Percentiles rank a stretch among this genome's conserved stretches.
phyloP scores from a whole-genome alignment of 2,797 vertebrate species.

The Lithobates sylvaticus region DNA sequence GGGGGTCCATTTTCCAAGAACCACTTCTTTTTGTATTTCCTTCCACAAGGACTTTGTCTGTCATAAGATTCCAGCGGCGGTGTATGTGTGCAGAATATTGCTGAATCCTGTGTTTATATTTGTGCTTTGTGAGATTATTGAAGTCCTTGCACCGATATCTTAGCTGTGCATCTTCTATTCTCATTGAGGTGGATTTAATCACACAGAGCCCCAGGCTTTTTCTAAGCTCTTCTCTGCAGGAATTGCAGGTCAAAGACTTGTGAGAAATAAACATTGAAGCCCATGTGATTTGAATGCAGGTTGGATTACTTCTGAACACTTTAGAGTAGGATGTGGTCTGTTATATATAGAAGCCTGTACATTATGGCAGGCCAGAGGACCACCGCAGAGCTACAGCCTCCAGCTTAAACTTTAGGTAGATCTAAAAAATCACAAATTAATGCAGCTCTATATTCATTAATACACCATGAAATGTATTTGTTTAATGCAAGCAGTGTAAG shows the following conservation, averaged over 20 bases:
- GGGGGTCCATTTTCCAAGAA: too few species aligned
- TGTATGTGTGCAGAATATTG: background rate
- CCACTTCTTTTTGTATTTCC: background rate
- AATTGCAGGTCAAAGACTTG: conserved; percentile 21
- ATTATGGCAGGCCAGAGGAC: background rate
- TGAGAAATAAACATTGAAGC: conserved; percentile 2
- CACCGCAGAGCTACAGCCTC: too few species aligned
- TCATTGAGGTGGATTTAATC: conserved; percentile 26
- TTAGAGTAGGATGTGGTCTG: background rate
- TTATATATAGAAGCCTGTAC: background rate
- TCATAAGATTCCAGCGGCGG: background rate
- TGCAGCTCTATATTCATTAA: too few species aligned
- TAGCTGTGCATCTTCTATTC: background rate
- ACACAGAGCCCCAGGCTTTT: conserved; percentile 29
- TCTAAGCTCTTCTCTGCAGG: conserved; percentile 19
- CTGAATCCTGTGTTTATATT: background rate
- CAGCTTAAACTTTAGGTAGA: too few species aligned
- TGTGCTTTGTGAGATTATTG: conserved; percentile 15
- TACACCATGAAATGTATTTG: too few species aligned
- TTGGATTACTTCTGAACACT: background rate
- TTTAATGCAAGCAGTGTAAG: too few species aligned
- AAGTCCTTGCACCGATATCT: background rate
- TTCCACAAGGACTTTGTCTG: background rate
- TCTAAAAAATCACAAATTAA: too few species aligned
- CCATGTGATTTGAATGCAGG: conserved; percentile 6